Evolutionary conservation across 2,888 invertebrate genomes (phyloP).

Genomic region (Lagria hirta): DNA sequence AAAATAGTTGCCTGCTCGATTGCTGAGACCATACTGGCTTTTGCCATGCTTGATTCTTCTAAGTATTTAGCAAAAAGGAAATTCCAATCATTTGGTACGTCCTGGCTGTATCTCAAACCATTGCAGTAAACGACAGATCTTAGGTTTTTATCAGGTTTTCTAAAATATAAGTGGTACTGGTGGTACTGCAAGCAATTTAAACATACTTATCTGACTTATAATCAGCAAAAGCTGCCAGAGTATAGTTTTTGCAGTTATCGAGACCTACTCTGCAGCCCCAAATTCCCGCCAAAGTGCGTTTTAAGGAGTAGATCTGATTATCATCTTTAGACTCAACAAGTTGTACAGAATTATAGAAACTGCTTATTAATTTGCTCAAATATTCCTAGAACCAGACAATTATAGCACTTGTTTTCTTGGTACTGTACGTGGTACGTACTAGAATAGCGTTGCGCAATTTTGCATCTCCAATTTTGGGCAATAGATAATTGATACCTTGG

Average conservation of each 20-base stretch:
- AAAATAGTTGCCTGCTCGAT: constrained; percentile 70
- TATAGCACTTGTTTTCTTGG: background rate
- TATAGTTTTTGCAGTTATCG: constrained; percentile 59
- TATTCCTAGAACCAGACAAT: constrained; percentile 7
- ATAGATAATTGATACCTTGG: constrained; percentile 48
- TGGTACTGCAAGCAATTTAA: no score
- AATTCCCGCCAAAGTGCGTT: constrained; percentile 61
- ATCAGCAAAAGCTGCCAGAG: constrained; percentile 49
- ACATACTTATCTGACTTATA: constrained; percentile 33
- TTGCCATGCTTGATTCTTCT: no score
- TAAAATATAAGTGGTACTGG: constrained; percentile 38
- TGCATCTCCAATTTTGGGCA: constrained; percentile 19
- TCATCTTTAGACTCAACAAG: constrained; percentile 24
- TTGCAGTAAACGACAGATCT: constrained; percentile 75
- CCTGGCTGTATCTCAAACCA: constrained; percentile 64
- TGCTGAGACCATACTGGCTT: constrained; percentile 62
- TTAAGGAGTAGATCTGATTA: constrained; percentile 59
- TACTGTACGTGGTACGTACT: no score
- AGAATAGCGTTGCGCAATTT: constrained; percentile 1
- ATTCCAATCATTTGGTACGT: constrained; percentile 60
- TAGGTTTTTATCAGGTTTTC: constrained; percentile 65
- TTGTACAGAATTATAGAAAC: constrained; percentile 30
- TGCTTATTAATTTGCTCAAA: constrained; percentile 28
- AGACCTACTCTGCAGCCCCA: constrained; percentile 68
- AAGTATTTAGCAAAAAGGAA: constrained; percentile 61